A percentile compares a stretch with the other conserved stretches of the same genome.
Evolutionary conservation across 1,140 invertebrate species (phyloP).

Genomic region (Nasonia vitripennis): DNA sequence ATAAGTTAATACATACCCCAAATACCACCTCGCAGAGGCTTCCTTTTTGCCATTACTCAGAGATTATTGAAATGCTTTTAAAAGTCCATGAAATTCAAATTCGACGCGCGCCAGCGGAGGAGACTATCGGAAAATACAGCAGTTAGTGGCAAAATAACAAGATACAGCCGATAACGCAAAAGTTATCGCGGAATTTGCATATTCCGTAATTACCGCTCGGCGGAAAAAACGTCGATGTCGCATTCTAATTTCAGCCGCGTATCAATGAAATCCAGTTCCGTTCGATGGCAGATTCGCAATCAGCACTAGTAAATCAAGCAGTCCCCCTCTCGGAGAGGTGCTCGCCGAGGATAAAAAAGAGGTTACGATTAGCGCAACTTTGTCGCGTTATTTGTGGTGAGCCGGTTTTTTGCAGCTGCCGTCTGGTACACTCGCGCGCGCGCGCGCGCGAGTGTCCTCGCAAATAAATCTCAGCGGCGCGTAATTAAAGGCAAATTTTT

Average conservation of each 20-base stretch:
- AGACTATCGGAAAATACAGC: background rate
- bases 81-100: background rate
- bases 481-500: slow-evolving; percentile 57
- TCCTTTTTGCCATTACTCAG: background rate
- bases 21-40: background rate
- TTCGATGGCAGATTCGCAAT: background rate
- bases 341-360: background rate
- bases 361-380: slow-evolving; percentile 44
- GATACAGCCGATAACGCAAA: background rate
- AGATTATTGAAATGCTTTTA: background rate
- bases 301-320: background rate
- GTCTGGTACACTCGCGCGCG: slow-evolving; percentile 17
- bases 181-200: background rate
- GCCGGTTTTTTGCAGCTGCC: slow-evolving; percentile 45
- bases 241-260: no score
- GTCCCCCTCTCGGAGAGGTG: background rate
- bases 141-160: background rate
- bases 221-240: no score
- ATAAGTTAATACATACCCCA: background rate
- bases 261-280: background rate
- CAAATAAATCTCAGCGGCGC: slow-evolving; percentile 43
- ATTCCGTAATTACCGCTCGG: background rate
- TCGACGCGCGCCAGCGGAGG: background rate
- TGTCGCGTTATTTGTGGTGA: slow-evolving; percentile 10
- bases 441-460: background rate